Conservation (phyloP, 2,113 vertebrate genomes). For the Phrynosoma platyrhinos region DNA sequence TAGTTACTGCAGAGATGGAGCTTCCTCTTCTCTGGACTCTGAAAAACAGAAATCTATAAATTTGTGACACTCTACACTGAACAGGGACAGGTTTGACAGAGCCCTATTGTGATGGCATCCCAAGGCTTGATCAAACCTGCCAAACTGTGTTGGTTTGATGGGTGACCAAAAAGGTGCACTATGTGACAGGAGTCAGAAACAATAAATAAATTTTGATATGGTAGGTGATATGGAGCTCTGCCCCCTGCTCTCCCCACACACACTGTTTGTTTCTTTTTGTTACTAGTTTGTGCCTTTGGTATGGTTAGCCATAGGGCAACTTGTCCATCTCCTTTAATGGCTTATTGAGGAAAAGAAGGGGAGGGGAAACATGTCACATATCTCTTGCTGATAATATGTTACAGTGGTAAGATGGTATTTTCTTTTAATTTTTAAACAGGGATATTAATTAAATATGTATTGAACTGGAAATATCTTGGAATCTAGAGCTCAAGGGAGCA, state of each 20-base stretch:
- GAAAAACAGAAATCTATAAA: constrained; percentile 33
- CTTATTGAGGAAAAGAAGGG: no score
- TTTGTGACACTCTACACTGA: constrained; percentile 57
- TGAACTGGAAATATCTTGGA: constrained; percentile 50
- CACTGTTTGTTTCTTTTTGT: constrained; percentile 52
- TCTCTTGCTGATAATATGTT: constrained; percentile 49
- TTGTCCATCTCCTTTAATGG: constrained; percentile 4
- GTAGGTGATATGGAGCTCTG: constrained; percentile 76
- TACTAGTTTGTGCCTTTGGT: constrained; percentile 51
- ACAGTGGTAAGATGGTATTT: constrained; percentile 45
- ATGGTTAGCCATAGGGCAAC: constrained; percentile 51
- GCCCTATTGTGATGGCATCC: constrained; percentile 77
- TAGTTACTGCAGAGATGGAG: constrained; percentile 73
- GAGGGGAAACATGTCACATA: constrained; percentile 31
- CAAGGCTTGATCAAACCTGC: constrained; percentile 81
- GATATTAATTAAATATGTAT: constrained; percentile 54
- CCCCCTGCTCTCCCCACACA: constrained; percentile 2
- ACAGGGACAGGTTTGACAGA: constrained; percentile 70
- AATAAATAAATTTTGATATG: constrained; percentile 78
- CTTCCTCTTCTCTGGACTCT: constrained; percentile 45
- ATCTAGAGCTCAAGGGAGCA: constrained; percentile 30
- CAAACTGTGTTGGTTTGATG: constrained; percentile 83
- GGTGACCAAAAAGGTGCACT: constrained; percentile 84
- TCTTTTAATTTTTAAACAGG: not conserved
- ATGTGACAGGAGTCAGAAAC: constrained; percentile 79